These are phyloP conservation scores for Lanius ludovicianus DNA, from an alignment of 2,113 vertebrate species.

Conservation along the genomic window DNA sequence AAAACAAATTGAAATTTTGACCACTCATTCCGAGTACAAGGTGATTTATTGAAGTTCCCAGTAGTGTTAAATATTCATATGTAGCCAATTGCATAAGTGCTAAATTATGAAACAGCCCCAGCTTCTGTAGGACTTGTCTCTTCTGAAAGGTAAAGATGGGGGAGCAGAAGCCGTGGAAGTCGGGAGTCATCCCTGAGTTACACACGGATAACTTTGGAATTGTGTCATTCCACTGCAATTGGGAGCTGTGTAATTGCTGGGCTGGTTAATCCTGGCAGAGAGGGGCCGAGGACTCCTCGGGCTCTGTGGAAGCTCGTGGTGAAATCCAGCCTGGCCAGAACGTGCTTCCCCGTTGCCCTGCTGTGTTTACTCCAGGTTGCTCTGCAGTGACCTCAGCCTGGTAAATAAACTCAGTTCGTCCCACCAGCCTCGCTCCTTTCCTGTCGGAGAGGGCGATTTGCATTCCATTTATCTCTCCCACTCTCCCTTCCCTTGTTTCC, in stretches of 20 bases:
- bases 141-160: background rate
- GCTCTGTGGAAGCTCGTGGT: background rate
- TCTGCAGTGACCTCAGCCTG: background rate
- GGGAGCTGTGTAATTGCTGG: background rate
- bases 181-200: background rate
- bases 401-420: background rate
- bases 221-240: accelerated
- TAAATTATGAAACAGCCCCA: slow-evolving; percentile 15
- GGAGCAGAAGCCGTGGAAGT: background rate
- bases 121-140: background rate
- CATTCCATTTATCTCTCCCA: slow-evolving; percentile 1
- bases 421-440: background rate
- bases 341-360: accelerated
- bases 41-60: slow-evolving; percentile 31
- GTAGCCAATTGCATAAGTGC: background rate
- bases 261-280: background rate
- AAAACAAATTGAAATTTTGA: slow-evolving; percentile 13
- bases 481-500: background rate
- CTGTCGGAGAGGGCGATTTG: background rate
- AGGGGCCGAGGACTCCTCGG: accelerated
- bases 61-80: slow-evolving; percentile 31
- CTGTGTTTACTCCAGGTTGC: background rate
- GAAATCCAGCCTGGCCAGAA: background rate
- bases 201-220: background rate
- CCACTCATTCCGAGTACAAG: background rate